Evolutionary conservation across 2,888 invertebrate genomes (phyloP).

Genomic region (Keiferia lycopersicella): DNA sequence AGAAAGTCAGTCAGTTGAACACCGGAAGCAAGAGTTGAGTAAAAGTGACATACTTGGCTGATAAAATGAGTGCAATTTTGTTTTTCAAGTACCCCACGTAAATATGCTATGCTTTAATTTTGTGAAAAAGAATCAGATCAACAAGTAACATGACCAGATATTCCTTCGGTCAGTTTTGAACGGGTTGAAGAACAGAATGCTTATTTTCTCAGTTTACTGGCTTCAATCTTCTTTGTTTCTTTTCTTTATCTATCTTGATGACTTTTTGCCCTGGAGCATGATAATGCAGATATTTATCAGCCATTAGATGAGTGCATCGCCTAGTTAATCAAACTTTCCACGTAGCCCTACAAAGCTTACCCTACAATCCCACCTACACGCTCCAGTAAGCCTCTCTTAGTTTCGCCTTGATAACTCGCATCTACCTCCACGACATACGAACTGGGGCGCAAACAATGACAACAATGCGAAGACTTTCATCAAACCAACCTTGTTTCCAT

Average conservation of each 20-base stretch:
- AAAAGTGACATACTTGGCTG: slow-evolving; percentile 36
- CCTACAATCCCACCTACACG: slow-evolving; percentile 1
- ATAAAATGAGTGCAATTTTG: background rate
- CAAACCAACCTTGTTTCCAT: slow-evolving; percentile 52
- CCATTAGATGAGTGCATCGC: no score
- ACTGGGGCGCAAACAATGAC: slow-evolving; percentile 5
- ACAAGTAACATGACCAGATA: no score
- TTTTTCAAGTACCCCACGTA: no score
- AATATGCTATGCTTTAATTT: no score
- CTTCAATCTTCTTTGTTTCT: no score
- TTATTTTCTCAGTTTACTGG: no score
- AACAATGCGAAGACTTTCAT: slow-evolving; percentile 21
- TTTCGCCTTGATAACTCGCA: slow-evolving; percentile 30
- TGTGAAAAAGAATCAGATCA: no score
- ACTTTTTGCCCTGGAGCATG: no score
- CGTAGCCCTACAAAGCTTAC: slow-evolving; percentile 3
- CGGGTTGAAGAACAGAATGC: no score
- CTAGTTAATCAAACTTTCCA: background rate
- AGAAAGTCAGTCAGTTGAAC: background rate
- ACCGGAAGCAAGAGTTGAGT: slow-evolving; percentile 28
- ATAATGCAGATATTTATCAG: no score
- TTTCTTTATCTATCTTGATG: no score
- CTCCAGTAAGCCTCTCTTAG: slow-evolving; percentile 11
- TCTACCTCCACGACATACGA: slow-evolving; percentile 11
- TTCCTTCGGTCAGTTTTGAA: no score